Conservation (phyloP, 2,888 invertebrate species). For the Ischnura elegans region DNA sequence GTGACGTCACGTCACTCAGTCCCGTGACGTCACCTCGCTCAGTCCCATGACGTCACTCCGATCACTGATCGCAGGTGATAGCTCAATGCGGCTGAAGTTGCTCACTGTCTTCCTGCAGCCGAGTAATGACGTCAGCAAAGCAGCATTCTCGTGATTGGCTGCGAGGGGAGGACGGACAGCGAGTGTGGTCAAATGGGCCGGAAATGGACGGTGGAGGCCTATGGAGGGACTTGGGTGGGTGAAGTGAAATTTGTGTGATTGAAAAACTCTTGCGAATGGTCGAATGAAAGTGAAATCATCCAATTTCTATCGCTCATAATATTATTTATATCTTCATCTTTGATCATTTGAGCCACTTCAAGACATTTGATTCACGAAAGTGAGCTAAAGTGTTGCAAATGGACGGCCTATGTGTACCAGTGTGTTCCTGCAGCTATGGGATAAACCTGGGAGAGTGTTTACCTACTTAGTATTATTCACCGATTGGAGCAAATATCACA, state of each 20-base stretch:
- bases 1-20: too few relatives aligned
- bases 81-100: too few relatives aligned
- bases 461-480: not conserved
- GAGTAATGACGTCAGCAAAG: too few relatives aligned
- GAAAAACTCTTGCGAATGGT: not conserved
- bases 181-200: too few relatives aligned
- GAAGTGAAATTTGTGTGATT: not conserved
- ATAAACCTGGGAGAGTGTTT: not conserved
- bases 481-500: not conserved
- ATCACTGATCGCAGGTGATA: too few relatives aligned
- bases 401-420: not conserved
- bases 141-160: too few relatives aligned
- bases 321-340: conserved; percentile 13
- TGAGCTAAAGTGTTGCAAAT: not conserved
- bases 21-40: too few relatives aligned
- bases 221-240: too few relatives aligned
- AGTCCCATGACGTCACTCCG: too few relatives aligned
- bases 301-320: not conserved
- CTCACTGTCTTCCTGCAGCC: too few relatives aligned
- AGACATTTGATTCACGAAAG: not conserved
- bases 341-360: not conserved
- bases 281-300: not conserved
- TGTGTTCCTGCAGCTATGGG: conserved; percentile 1
- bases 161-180: too few relatives aligned
- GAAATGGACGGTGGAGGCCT: too few relatives aligned